Evolutionary conservation across 2,888 invertebrate genomes (phyloP).

Genomic region (Myopa testacea): DNA sequence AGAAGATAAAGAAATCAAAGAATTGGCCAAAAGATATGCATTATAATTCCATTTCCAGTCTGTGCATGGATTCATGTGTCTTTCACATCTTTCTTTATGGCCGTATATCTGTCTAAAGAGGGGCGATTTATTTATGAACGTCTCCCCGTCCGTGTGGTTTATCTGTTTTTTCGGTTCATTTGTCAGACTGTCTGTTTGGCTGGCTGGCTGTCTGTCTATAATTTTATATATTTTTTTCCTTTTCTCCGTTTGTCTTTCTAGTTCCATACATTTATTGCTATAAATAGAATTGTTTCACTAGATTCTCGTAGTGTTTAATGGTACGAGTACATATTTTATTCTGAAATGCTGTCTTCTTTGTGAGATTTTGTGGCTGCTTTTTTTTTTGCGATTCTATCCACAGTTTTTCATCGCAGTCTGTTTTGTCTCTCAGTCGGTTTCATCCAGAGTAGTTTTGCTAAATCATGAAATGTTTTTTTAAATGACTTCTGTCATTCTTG

Average conservation of each 20-base stretch:
- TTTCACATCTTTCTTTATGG: too few relatives aligned
- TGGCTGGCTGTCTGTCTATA: neutral
- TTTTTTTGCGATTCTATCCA: neutral
- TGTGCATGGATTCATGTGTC: too few relatives aligned
- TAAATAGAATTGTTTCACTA: neutral
- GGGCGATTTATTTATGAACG: too few relatives aligned
- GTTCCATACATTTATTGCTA: neutral
- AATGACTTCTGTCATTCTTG: neutral
- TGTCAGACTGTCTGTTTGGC: too few relatives aligned
- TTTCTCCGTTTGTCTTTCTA: neutral
- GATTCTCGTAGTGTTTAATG: neutral
- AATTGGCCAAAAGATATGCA: too few relatives aligned
- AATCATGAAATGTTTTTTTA: neutral
- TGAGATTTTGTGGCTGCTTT: neutral
- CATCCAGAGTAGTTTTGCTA: neutral
- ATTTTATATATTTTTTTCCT: neutral
- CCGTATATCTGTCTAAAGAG: too few relatives aligned
- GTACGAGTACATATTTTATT: neutral
- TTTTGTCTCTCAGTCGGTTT: neutral
- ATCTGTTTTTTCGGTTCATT: too few relatives aligned
- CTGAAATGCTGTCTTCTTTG: neutral
- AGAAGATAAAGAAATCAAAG: too few relatives aligned
- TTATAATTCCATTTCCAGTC: too few relatives aligned
- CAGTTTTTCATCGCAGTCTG: neutral
- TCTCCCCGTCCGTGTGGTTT: too few relatives aligned